Evolutionary conservation across 2,888 invertebrate species (phyloP), one percentile per base, ranked within the genome.

Genomic region (Meta bourneti): DNA sequence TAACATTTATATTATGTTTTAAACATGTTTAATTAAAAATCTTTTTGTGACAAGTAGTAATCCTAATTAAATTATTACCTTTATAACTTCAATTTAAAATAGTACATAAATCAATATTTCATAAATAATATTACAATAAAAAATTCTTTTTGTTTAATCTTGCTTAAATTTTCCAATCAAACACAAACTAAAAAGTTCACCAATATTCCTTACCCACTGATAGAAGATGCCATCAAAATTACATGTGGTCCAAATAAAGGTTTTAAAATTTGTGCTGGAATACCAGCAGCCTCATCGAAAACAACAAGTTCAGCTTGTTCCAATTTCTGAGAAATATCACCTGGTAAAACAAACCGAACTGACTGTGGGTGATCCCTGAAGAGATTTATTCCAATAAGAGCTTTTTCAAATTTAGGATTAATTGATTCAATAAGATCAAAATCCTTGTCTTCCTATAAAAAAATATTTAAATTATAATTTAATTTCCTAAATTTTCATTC

Each of bases 221-320:
- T 98, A 0, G 99, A 99, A 0, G 99, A 99, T 0, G 99, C 97
- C 94, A 99, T 96, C 94, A 99, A 98, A 16, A 98, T 97, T 61
- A 99, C 96, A 94, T 99, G 99, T 0, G 99, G 98, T 0, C 97
- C 97, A 89, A 98, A 96, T 95, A 99, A 97, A 4, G 97, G 96
- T 93, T 98, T 97, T 0, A 99, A 98, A 94, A 98, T 96, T 0
- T 98, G 97, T 90, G 99, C 95, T 0, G 99, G 99, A 94, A 99
- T 99, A 9, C 99, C 99, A 0, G 99, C 99, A 1, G 99, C 99
- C 95, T 99, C 99, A 95, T 99, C 99, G 90, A 99, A 99, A 0
- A 99, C 97, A 69, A 99, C 96, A 75, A 99, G 95, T 95, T 99
- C 99, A 0, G 99, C 99, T 85, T 93, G 93, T 7, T 84, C 93